Base-by-base conservation (phyloP, 2,113 vertebrate genomes). In the Illadopsis cleaveri region DNA sequence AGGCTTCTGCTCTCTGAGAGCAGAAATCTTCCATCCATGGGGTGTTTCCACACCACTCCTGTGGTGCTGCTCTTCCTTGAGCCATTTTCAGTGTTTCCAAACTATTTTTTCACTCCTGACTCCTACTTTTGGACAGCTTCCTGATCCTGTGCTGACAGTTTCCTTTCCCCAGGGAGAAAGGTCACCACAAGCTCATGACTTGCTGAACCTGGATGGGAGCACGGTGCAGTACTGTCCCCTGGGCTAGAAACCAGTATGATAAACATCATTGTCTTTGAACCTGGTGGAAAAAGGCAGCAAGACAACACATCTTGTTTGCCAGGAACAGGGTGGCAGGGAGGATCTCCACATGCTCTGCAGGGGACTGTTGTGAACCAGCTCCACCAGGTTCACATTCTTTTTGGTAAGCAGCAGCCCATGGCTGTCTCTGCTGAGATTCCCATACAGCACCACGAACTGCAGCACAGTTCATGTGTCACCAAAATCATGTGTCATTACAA, bases 201-300 rank as follows among this genome's bases (percentile, higher is more conserved):
- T 56, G 7, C 57, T 35, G 60, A n/a, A 37, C 4, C 11, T 23
- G 30, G 60, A 8, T 3, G 12, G 40, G n/a, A 61, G 2, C 37
- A 8, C 0, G 1, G 10, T 56, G 21, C 21, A 23, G 22, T 10
- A 5, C 16, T 69, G 37, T 30, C 33, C 5, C 30, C 40, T 38
- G 47, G 38, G 23, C 38, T 51, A 7, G 14, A 42, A 60, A 30
- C 30, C 42, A n/a, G 1, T 22, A 56, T 22, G 47, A 76, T 33
- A n/a, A 10, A n/a, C 11, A 17, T n/a, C 11, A 20, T 7, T 13
- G 1, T 31, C 21, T 14, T 5, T 27, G 28, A 78, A n/a, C 4
- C 6, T 24, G n/a, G 11, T 6, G 33, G 24, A 1, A 42, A 42
- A 68, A 72, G 15, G 19, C 10, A 70, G 20, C 0, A 7, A 42